phyloP scores from a whole-genome alignment of 2,888 invertebrate genomes.

The Kryphioiulus occultus region DNA sequence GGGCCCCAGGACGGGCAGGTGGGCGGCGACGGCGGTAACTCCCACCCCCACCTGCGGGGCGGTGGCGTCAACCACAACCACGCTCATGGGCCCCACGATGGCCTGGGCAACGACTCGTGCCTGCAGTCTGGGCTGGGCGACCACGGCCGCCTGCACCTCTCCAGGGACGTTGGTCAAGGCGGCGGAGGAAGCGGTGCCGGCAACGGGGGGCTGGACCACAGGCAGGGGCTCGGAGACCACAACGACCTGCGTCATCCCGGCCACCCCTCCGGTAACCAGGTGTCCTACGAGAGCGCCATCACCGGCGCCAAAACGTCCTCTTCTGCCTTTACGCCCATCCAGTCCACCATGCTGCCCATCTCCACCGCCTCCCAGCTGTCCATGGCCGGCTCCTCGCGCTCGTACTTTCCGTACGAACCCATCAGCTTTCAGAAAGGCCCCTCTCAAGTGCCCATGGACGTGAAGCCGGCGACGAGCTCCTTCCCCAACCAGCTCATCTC shows the following conservation, averaged over 20 bases:
- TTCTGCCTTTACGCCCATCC: constrained; percentile 91
- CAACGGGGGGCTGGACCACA: constrained; percentile 55
- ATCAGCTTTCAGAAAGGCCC: constrained; percentile 79
- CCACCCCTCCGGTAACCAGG: constrained; percentile 50
- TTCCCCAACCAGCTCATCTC: constrained; percentile 95
- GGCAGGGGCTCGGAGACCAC: constrained; percentile 51
- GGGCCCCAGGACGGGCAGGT: constrained; percentile 65
- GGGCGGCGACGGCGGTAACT: background rate
- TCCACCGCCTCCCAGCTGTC: constrained; percentile 57
- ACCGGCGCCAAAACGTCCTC: constrained; percentile 57
- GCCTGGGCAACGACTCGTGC: constrained; percentile 52
- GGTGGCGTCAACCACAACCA: constrained; percentile 44
- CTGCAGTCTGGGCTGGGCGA: constrained; percentile 51
- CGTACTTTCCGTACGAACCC: constrained; percentile 82
- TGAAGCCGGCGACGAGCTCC: constrained; percentile 65
- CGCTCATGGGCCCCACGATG: constrained; percentile 42
- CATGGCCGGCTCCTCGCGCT: constrained; percentile 60
- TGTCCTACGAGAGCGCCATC: constrained; percentile 54
- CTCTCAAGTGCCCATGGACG: constrained; percentile 61
- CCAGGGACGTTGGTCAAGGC: constrained; percentile 60
- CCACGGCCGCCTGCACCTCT: constrained; percentile 47
- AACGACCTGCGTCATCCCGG: constrained; percentile 57
- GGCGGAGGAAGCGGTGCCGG: constrained; percentile 56
- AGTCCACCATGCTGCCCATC: constrained; percentile 59
- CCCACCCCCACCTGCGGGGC: constrained; percentile 30